Evolutionary conservation across 2,888 invertebrate species (phyloP), one percentile per base, ranked within the genome.

Genomic region (Apantesis nais): DNA sequence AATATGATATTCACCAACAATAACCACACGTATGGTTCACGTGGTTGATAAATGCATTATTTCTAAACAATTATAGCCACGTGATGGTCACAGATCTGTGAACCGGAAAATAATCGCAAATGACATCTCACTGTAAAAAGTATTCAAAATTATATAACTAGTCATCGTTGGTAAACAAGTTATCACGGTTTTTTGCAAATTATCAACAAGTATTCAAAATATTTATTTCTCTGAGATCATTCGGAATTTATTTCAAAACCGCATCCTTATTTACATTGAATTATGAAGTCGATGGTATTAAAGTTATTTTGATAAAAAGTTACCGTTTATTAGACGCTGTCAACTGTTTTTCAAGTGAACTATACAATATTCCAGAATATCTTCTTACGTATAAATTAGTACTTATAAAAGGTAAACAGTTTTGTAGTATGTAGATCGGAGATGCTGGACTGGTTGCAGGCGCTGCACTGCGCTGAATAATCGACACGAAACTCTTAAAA

Each of bases 11-110:
- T 37, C n/a, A 62, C 37, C 1, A 62, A 3, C 25, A 44, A 52
- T 48, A 19, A 64, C 14, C 19, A 19, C 11, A 12, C 16, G 31
- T 41, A 55, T 31, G 1, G n/a, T 5, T 29, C 72, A 73, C 70
- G 70, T 68, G 68, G 34, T 62, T 14, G 60, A 19, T 65, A 68
- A 67, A 72, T 62, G n/a, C 29, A 48, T 48, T n/a, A 67, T 73
- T 61, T 67, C 48, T n/a, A 29, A 39, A 39, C 44, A 8, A 74
- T 71, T 72, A 71, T 16, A 7, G 9, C 34, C 74, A 71, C 67
- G 74, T 67, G 52, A 77, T n/a, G 66, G 81, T 80, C 80, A 82
- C 81, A 70, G 82, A 68, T 25, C 73, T 73, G 25, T 80, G 77
- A 69, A 81, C 74, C 63, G 80, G 82, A 81, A 81, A 80, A 81